A percentile compares a stretch with the other conserved stretches of the same genome.
phyloP scores from a whole-genome alignment of 2,888 invertebrate genomes.

The Glyphotaelius pellucidus region DNA sequence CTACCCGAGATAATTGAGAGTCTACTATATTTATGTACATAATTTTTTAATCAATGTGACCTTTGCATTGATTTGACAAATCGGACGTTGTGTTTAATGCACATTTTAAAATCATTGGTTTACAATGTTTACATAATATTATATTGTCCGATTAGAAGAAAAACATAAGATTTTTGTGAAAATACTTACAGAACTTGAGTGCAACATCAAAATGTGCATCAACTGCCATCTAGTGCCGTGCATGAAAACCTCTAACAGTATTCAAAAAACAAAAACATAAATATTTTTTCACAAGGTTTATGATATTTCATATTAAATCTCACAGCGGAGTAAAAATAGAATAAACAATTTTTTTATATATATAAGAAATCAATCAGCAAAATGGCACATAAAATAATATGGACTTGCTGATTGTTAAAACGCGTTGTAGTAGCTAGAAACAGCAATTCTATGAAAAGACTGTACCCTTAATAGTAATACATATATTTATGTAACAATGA shows the following conservation, averaged over 20 bases:
- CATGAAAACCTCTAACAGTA: not conserved
- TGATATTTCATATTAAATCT: not conserved
- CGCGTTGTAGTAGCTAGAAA: not conserved
- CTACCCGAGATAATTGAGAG: not conserved
- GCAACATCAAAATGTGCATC: not conserved
- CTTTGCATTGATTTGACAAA: not conserved
- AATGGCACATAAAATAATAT: conserved; percentile 2
- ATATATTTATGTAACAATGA: not conserved
- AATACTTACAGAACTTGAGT: not conserved
- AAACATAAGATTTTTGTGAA: not conserved
- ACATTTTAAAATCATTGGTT: not conserved
- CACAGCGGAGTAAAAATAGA: not conserved
- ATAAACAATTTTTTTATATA: not conserved
- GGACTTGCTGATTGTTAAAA: not conserved
- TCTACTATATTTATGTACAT: not conserved
- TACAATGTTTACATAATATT: not conserved
- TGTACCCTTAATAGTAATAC: not conserved
- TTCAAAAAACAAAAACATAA: not conserved
- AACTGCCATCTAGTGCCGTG: not conserved
- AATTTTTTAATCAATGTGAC: not conserved
- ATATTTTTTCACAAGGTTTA: not conserved
- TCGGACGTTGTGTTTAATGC: not conserved
- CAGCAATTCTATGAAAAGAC: not conserved
- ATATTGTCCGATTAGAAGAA: not conserved
- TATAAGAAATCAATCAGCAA: not conserved